A percentile compares a stretch with the other conserved stretches of the same genome.
Conservation (phyloP, 2,888 invertebrate species). For the Ceriagrion tenellum region DNA sequence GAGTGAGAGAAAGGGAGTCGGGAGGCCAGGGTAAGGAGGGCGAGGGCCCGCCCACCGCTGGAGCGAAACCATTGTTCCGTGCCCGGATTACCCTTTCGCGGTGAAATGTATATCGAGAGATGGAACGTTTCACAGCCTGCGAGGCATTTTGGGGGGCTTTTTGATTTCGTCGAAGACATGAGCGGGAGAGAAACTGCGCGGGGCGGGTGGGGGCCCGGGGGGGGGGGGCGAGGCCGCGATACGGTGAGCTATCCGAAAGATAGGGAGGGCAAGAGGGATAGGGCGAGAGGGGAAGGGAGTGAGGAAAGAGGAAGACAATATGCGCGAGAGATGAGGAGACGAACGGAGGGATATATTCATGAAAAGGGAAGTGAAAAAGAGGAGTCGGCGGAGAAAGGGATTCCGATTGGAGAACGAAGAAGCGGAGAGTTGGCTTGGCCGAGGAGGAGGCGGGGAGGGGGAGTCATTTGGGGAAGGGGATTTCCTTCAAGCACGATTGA, state of each 20-base stretch:
- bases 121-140: conserved; percentile 32
- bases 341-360: background rate
- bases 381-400: background rate
- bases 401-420: background rate
- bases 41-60: background rate
- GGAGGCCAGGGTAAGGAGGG: background rate
- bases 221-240: no score
- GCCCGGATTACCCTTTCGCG: conserved; percentile 53
- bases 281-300: background rate
- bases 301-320: background rate
- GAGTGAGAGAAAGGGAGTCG: background rate
- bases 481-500: conserved; percentile 7
- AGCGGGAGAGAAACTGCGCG: background rate
- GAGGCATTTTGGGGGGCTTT: background rate
- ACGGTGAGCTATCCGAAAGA: no score
- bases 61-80: conserved; percentile 39
- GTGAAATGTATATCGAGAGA: conserved; percentile 16
- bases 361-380: conserved; percentile 8
- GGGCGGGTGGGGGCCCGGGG: background rate
- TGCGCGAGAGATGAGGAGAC: background rate
- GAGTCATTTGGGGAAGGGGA: background rate
- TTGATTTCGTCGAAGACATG: conserved; percentile 7
- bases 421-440: background rate
- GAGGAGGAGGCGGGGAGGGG: no score
- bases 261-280: no score